Base-by-base conservation (phyloP, 2,797 vertebrate species). In the Dicrostonyx torquatus region DNA sequence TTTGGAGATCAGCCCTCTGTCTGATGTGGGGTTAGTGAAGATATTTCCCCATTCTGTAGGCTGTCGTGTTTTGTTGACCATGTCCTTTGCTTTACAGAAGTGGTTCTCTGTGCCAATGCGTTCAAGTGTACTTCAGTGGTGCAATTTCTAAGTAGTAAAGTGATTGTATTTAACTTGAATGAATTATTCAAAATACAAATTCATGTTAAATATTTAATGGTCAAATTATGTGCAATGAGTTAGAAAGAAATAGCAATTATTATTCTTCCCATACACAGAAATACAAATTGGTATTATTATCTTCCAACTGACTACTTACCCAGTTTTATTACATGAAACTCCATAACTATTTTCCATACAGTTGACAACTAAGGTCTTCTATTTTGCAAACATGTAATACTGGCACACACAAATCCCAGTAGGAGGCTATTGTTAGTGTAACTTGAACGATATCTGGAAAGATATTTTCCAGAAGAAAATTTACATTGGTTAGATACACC, bases 401-500 rank as follows among this genome's bases (percentile, higher is more conserved):
- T 82, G 15, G 2, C 4, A 43, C 2, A 82, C 12, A 62, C 4
- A 82, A 43, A 62, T 31, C 8, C 6, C 15, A 43, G 2, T 43
- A 18, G 2, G 37, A 43, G 60, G 14, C 55, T 18, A 31, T 0
- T 80, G 31, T 37, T 62, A 17, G 0, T 43, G 14, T 82, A 18
- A 40, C 15, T 43, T 9, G 9, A 20, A 43, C 31, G 24, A 13
- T 29, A 14, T 13, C 55, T 75, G 0, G 9, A 26, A 15, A 1
- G 15, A 9, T 15, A 7, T 58, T 58, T 58, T 37, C 22, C 2
- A 79, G 10, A n/a, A 22, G 77, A 79, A 80, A 17, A 58, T 4
- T 26, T 70, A 24, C 26, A n/a, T 40, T 24, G 2, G 11, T 58
- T 1, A 15, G 0, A 8, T 26, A 37, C 15, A 15, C 3, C 12